Evolutionary conservation across 1,140 invertebrate species (phyloP).

Genomic region (Drosophila sechellia): DNA sequence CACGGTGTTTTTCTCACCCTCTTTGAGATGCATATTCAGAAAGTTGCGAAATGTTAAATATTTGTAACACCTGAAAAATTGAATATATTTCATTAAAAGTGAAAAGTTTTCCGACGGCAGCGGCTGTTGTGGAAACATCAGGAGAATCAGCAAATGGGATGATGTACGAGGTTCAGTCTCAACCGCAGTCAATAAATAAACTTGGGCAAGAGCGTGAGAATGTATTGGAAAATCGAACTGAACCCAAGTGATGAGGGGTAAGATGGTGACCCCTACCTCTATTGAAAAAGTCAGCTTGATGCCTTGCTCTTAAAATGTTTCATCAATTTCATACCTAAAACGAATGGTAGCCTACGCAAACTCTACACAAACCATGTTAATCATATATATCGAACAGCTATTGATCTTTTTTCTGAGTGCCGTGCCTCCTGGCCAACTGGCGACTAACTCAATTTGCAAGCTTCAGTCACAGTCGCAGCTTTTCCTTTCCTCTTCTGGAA

Average conservation of each 20-base stretch:
- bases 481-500: not conserved
- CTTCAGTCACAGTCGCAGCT: constrained; percentile 28
- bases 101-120: constrained; percentile 59
- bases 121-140: constrained; percentile 22
- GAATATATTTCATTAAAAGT: constrained; percentile 83
- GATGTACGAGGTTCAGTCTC: not conserved
- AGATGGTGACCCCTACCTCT: too few relatives aligned
- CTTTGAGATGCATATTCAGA: constrained; percentile 12
- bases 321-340: not conserved
- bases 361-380: too few relatives aligned
- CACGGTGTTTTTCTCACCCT: not conserved
- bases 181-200: constrained; percentile 77
- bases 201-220: constrained; percentile 70
- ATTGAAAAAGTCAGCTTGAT: too few relatives aligned
- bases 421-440: constrained; percentile 9
- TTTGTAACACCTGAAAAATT: constrained; percentile 81
- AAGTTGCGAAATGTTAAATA: constrained; percentile 73
- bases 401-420: not conserved
- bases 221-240: constrained; percentile 35
- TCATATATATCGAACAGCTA: not conserved
- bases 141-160: not conserved
- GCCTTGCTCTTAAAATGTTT: too few relatives aligned
- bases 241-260: not conserved
- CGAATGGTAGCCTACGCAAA: too few relatives aligned
- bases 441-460: constrained; percentile 56